These are phyloP conservation scores for Lithophane socia DNA, from an alignment of 2,888 invertebrate genomes.

Conservation along the genomic window DNA sequence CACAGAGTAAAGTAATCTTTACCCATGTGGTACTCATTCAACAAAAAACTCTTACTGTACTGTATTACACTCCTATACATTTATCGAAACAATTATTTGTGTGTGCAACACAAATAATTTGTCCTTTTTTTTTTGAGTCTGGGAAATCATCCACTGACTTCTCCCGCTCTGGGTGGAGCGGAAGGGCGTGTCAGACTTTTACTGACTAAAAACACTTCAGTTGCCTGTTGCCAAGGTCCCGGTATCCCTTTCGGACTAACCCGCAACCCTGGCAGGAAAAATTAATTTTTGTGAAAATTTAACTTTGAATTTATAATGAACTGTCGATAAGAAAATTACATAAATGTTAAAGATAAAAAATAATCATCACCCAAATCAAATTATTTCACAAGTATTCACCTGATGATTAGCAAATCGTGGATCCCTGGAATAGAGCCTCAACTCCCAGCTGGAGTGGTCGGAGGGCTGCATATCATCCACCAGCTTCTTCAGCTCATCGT, in stretches of 20 bases:
- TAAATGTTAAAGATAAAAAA: neutral
- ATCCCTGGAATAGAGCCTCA: conserved; percentile 96
- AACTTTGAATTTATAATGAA: neutral
- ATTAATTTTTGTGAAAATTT: neutral
- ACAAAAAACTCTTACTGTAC: neutral
- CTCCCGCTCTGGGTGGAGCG: too few species aligned
- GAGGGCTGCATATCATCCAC: conserved; percentile 93
- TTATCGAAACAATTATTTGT: neutral
- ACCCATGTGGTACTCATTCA: neutral
- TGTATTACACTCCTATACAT: neutral
- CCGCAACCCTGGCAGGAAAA: too few species aligned
- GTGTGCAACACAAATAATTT: neutral
- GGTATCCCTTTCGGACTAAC: too few species aligned
- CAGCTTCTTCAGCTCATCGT: conserved; percentile 93
- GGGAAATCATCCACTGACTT: too few species aligned
- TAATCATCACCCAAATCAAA: neutral
- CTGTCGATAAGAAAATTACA: neutral
- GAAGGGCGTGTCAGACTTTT: too few species aligned
- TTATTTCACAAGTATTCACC: conserved; percentile 48
- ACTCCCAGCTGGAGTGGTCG: conserved; percentile 94
- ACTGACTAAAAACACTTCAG: too few species aligned
- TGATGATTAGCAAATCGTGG: conserved; percentile 93
- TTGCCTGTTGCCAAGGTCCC: too few species aligned
- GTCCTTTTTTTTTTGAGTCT: neutral
- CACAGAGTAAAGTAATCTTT: too few species aligned